Evolutionary conservation across 2,113 vertebrate genomes (phyloP).

Genomic region (Phaethornis superciliosus): DNA sequence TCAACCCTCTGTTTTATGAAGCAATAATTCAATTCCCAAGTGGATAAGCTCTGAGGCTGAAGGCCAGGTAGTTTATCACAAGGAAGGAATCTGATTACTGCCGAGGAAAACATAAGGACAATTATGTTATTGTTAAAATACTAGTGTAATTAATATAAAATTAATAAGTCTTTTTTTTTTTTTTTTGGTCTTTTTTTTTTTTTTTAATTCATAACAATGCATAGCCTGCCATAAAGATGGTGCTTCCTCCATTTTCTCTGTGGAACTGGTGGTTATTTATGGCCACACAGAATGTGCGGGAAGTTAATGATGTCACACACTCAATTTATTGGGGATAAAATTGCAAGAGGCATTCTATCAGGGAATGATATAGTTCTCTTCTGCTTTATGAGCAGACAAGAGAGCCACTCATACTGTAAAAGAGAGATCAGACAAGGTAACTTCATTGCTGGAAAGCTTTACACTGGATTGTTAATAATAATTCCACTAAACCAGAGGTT

Average conservation of each 20-base stretch:
- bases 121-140: conserved; percentile 53
- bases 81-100: conserved; percentile 57
- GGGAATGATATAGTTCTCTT: conserved; percentile 25
- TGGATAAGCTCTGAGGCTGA: conserved; percentile 51
- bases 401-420: neutral
- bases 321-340: conserved; percentile 58
- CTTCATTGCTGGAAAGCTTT: conserved; percentile 19
- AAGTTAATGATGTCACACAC: conserved; percentile 54
- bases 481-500: conserved; percentile 5
- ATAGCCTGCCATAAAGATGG: neutral
- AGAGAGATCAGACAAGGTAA: conserved; percentile 24
- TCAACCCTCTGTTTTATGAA: conserved; percentile 68
- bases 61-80: conserved; percentile 63
- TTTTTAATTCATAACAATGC: neutral
- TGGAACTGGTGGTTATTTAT: conserved; percentile 25
- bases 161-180: conserved; percentile 2
- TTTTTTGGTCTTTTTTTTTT: neutral
- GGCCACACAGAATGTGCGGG: neutral
- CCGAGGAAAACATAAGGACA: conserved; percentile 51
- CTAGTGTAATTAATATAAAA: conserved; percentile 62
- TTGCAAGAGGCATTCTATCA: conserved; percentile 50
- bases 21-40: conserved; percentile 70
- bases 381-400: conserved; percentile 1
- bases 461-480: neutral
- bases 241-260: neutral